Evolutionary conservation across 2,797 vertebrate species (phyloP), one percentile per base, ranked within the genome.

Genomic region (Mormyrops attenuatus): DNA sequence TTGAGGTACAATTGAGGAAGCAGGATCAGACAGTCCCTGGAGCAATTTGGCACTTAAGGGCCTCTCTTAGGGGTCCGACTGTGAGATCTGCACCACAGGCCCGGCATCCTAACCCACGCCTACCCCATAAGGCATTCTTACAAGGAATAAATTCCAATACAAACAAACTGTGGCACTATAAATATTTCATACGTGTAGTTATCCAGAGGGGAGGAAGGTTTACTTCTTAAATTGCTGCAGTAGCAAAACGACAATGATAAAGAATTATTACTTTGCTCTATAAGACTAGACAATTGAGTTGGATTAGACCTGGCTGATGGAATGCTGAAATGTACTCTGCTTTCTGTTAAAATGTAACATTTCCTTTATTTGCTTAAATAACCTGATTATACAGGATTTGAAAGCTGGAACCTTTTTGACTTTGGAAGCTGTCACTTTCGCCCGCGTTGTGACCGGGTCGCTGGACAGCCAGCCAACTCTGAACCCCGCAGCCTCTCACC

Each of bases 341-440:
- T n/a, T 44, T 50, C 88, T 38, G 41, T 66, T 44, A 66, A 66
- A 85, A 85, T 89, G 41, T 84, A 49, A n/a, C 55, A 89, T 69
- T 89, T 89, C 88, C 88, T 17, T 89, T 66, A 85, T 89, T 89
- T 50, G 11, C 82, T 38, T 47, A 85, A 57, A 55, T 41, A 89
- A 85, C 57, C 38, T 50, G 57, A 85, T 89, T 89, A 85, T 26
- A n/a, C 44, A 63, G 82, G 88, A 85, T 85, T 69, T 89, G 80
- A 34, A 89, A 66, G 41, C 73, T 63, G n/a, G 84, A 50, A 50
- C 13, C 7, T 38, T 87, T 87, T 87, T 87, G 9, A 87, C 34
- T 26, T 52, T 88, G 63, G 66, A 34, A 52, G 44, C 30, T 50
- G 30, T 77, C 15, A n/a, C 13, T 15, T 41, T 87, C 3, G 49